A percentile compares a stretch with the other conserved stretches of the same genome.
These are phyloP conservation scores for Malurus splendens DNA, from an alignment of 2,797 vertebrate species.

Conservation along the genomic window DNA sequence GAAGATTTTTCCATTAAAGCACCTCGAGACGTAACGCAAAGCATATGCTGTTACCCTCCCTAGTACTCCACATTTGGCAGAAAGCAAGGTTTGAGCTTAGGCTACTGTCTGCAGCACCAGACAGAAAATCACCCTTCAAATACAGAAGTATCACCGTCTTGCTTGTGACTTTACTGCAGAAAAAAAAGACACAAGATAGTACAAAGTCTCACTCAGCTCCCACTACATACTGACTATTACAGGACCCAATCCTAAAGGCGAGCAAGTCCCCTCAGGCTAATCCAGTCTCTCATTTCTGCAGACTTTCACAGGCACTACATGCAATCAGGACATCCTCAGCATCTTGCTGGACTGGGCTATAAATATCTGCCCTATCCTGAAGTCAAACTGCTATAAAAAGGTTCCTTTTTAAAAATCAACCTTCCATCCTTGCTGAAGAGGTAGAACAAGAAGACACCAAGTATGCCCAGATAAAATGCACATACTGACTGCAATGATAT, in stretches of 20 bases:
- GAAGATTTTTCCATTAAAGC: conserved; percentile 72
- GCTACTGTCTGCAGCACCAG: conserved; percentile 72
- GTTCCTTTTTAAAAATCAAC: not conserved
- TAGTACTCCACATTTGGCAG: conserved; percentile 75
- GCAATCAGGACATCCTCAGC: not conserved
- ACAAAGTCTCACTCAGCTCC: not conserved
- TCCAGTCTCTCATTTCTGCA: not conserved
- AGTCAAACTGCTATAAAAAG: not conserved
- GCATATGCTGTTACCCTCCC: conserved; percentile 80
- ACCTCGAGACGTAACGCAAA: conserved; percentile 79
- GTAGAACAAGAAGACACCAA: not conserved
- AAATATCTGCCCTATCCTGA: not conserved
- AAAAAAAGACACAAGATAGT: not conserved
- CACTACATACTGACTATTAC: not conserved
- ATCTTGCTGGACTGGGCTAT: not conserved
- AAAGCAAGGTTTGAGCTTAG: conserved; percentile 63
- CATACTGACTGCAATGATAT: not conserved
- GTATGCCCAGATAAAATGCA: not conserved
- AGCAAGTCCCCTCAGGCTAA: not conserved
- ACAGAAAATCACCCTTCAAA: conserved; percentile 50
- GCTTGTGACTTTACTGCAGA: not conserved
- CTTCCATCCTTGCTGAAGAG: not conserved
- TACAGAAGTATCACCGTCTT: not conserved
- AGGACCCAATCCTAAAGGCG: not conserved
- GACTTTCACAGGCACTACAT: not conserved